Conservation (phyloP, 2,797 vertebrate species). For the Yasuhikotakia modesta region DNA sequence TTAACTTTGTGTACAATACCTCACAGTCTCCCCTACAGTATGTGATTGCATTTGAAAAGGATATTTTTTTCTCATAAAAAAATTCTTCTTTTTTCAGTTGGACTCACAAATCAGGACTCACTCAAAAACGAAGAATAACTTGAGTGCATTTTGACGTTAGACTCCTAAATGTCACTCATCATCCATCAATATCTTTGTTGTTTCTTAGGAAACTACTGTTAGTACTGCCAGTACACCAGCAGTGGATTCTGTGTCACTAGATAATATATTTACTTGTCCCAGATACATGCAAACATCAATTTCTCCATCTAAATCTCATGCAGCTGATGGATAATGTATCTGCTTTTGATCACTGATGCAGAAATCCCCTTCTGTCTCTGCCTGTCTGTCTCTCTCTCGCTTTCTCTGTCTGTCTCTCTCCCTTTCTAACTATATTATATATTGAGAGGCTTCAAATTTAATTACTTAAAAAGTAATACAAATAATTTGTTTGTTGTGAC, state of each 20-base stretch:
- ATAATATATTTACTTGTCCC: background rate
- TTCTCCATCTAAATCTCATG: slow-evolving; percentile 28
- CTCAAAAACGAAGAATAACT: background rate
- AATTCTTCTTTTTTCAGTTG: background rate
- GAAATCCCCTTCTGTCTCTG: background rate
- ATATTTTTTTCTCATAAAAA: background rate
- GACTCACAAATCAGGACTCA: background rate
- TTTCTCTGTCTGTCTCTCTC: background rate
- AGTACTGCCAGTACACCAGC: background rate
- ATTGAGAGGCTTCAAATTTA: background rate
- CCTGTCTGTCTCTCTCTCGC: background rate
- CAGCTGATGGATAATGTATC: slow-evolving; percentile 44
- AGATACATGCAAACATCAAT: background rate
- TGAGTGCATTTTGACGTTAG: background rate
- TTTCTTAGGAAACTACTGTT: slow-evolving; percentile 1
- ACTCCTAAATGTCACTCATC: background rate
- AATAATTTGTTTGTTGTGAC: background rate
- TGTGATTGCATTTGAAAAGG: background rate
- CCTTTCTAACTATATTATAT: background rate
- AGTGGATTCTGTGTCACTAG: background rate
- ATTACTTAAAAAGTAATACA: background rate
- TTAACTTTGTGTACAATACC: background rate
- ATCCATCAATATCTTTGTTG: background rate
- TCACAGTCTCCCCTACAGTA: background rate
- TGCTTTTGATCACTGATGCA: slow-evolving; percentile 27